Evolutionary conservation across 2,797 vertebrate species (phyloP).

Genomic region (Sebastes paucispinis): DNA sequence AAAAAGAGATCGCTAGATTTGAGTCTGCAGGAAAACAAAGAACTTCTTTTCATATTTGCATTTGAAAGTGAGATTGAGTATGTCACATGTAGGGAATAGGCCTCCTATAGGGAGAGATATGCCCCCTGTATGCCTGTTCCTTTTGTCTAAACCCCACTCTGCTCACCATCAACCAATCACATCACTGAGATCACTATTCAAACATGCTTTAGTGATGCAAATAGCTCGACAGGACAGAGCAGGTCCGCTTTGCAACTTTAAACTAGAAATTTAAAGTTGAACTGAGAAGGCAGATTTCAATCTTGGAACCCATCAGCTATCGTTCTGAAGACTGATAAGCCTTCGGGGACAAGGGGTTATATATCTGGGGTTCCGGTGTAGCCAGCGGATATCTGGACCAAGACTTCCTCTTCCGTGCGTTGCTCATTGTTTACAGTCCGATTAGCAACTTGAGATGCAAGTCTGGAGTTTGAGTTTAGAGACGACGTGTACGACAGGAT

Average conservation of each 20-base stretch:
- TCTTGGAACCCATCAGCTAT: too few species aligned
- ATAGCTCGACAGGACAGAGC: background rate
- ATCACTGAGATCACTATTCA: background rate
- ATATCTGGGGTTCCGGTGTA: too few species aligned
- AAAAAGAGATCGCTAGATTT: slow-evolving; percentile 4
- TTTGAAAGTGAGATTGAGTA: background rate
- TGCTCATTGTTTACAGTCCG: too few species aligned
- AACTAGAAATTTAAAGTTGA: background rate
- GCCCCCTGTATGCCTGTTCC: background rate
- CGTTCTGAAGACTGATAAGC: too few species aligned
- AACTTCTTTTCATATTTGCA: background rate
- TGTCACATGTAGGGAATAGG: background rate
- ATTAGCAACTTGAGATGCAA: too few species aligned
- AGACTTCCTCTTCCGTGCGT: too few species aligned
- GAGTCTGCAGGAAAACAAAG: slow-evolving; percentile 1
- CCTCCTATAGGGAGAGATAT: background rate
- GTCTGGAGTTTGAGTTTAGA: too few species aligned
- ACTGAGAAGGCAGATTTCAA: background rate
- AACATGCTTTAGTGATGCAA: slow-evolving; percentile 1
- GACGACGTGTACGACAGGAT: too few species aligned
- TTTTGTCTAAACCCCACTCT: slow-evolving; percentile 7
- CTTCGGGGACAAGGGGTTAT: too few species aligned
- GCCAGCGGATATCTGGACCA: too few species aligned
- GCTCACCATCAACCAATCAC: background rate
- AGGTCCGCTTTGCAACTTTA: background rate